Evolutionary conservation across 2,888 invertebrate genomes (phyloP).

Genomic region (Hecatera dysodea): DNA sequence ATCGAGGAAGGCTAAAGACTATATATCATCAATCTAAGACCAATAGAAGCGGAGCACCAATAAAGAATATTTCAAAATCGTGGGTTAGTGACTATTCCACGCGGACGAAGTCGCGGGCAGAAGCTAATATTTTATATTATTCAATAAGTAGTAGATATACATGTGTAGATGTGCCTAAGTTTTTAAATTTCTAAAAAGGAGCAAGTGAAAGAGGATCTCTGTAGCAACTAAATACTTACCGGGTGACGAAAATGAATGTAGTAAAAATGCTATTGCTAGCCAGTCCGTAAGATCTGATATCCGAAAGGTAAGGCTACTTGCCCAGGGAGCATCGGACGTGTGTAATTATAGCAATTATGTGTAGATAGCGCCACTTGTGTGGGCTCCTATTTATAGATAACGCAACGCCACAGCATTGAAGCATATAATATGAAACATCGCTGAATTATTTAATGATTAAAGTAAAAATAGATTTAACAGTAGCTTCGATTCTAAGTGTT

Average conservation of each 20-base stretch:
- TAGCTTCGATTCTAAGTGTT: neutral
- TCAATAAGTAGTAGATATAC: no score
- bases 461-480: neutral
- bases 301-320: neutral
- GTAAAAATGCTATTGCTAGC: neutral
- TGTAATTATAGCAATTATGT: neutral
- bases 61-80: no score
- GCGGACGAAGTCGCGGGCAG: no score
- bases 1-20: no score
- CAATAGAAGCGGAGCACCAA: no score
- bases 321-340: neutral
- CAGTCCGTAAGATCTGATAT: neutral
- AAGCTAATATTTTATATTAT: no score
- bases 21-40: no score
- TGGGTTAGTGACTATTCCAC: no score
- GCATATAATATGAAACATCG: neutral
- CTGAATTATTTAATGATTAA: neutral
- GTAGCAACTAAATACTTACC: neutral
- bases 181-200: no score
- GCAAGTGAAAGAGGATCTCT: neutral
- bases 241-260: neutral
- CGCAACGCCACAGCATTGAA: neutral
- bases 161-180: no score
- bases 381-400: neutral
- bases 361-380: neutral